Percentiles rank a stretch among this genome's conserved stretches.
phyloP scores from a whole-genome alignment of 30 jellyfish, hydroid and myxozoan genomes.

The Cassiopea xamachana region DNA sequence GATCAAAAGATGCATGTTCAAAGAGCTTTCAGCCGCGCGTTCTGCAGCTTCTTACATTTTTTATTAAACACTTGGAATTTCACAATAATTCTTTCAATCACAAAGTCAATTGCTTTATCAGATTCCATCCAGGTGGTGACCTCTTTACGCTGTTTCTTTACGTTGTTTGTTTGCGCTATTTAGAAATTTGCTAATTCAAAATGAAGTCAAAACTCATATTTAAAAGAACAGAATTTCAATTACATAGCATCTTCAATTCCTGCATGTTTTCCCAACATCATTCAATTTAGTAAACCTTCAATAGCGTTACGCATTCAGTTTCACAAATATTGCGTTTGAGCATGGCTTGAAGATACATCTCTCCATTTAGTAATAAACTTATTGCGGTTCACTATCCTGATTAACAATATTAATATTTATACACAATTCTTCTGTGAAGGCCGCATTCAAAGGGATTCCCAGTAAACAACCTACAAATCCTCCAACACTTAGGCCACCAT shows the following conservation, averaged over 20 bases:
- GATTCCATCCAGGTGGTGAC: background rate
- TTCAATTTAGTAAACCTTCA: background rate
- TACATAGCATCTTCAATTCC: background rate
- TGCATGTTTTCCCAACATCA: background rate
- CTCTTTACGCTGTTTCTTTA: background rate
- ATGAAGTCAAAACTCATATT: background rate
- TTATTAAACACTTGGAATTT: too few relatives aligned
- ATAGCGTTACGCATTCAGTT: background rate
- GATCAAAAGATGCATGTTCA: too few relatives aligned
- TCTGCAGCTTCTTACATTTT: too few relatives aligned
- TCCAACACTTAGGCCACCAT: slow-evolving; percentile 18
- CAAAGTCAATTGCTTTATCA: too few relatives aligned
- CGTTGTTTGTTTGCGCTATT: too few relatives aligned
- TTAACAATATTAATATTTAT: slow-evolving; percentile 14
- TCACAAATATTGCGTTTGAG: background rate
- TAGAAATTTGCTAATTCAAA: background rate
- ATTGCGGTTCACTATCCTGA: background rate
- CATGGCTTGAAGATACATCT: background rate
- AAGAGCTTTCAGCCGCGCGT: too few relatives aligned
- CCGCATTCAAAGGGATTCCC: slow-evolving; percentile 31
- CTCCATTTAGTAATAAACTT: background rate
- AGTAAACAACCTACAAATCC: slow-evolving; percentile 24
- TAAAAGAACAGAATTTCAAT: background rate
- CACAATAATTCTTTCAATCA: too few relatives aligned
- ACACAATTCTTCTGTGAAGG: background rate